Conservation (phyloP, 2,797 vertebrate genomes). For the Sebastes minor region DNA sequence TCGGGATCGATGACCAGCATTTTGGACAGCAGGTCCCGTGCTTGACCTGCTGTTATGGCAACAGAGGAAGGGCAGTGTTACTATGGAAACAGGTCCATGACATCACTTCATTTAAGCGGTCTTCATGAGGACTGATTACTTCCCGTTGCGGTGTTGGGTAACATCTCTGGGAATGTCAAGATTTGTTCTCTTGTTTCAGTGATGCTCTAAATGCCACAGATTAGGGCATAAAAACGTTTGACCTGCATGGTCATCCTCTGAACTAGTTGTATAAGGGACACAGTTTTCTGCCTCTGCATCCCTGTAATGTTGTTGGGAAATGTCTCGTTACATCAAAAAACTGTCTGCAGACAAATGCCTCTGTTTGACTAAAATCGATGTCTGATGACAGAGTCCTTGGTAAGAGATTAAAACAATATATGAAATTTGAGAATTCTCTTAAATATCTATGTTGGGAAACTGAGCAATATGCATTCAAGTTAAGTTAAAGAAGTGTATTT, state of each 20-base stretch:
- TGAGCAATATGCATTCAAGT: background rate
- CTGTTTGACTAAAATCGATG: background rate
- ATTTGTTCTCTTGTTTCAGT: slow-evolving; percentile 21
- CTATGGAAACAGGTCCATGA: slow-evolving; percentile 45
- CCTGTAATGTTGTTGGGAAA: background rate
- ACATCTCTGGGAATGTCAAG: slow-evolving; percentile 30
- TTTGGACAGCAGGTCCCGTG: slow-evolving; percentile 95
- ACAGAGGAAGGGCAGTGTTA: slow-evolving; percentile 49
- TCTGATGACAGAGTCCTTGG: background rate
- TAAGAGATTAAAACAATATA: background rate
- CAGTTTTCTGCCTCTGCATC: background rate
- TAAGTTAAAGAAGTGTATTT: background rate
- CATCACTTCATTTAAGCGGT: slow-evolving; percentile 14
- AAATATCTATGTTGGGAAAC: background rate
- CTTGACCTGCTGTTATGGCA: slow-evolving; percentile 88
- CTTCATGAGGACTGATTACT: slow-evolving; percentile 26
- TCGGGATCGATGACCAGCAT: slow-evolving; percentile 98
- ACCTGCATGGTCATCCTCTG: slow-evolving; percentile 4
- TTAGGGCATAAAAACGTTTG: background rate
- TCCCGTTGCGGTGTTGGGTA: background rate
- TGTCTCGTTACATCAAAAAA: background rate
- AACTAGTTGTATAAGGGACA: background rate
- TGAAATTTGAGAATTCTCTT: background rate
- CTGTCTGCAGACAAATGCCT: background rate
- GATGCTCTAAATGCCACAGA: slow-evolving; percentile 29